Conservation (phyloP, 2,113 vertebrate species). For the Mobula hypostoma region DNA sequence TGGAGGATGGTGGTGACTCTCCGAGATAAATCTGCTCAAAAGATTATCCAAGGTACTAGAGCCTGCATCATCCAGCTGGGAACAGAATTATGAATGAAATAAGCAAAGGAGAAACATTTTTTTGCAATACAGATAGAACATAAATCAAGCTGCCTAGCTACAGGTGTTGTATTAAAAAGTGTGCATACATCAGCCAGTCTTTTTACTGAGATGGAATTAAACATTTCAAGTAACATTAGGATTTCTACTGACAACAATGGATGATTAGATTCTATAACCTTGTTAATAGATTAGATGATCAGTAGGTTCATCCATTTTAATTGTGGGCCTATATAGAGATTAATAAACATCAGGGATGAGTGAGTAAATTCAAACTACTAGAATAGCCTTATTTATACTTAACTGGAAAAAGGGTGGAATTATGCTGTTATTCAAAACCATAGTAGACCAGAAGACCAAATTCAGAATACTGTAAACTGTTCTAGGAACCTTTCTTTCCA, state of each 20-base stretch:
- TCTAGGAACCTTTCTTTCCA: too few species aligned
- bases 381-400: too few species aligned
- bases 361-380: too few species aligned
- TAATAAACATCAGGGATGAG: too few species aligned
- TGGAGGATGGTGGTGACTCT: slow-evolving; percentile 76
- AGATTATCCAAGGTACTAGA: slow-evolving; percentile 84
- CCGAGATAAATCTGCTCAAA: slow-evolving; percentile 82
- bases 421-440: too few species aligned
- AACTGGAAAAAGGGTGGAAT: too few species aligned
- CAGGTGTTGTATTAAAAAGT: not conserved
- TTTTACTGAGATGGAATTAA: not conserved
- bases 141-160: not conserved
- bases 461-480: too few species aligned
- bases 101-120: not conserved
- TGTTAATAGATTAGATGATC: too few species aligned
- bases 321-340: too few species aligned
- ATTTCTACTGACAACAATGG: not conserved
- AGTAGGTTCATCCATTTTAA: too few species aligned
- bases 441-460: too few species aligned
- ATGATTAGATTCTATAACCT: not conserved
- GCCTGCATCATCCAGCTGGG: slow-evolving; percentile 90
- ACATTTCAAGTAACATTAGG: not conserved
- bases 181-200: too few species aligned
- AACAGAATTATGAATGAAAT: slow-evolving; percentile 23
- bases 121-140: not conserved